A percentile compares a stretch with the other conserved stretches of the same genome.
phyloP scores from a whole-genome alignment of 2,888 invertebrate genomes.

The Hirtodrosophila confusa region DNA sequence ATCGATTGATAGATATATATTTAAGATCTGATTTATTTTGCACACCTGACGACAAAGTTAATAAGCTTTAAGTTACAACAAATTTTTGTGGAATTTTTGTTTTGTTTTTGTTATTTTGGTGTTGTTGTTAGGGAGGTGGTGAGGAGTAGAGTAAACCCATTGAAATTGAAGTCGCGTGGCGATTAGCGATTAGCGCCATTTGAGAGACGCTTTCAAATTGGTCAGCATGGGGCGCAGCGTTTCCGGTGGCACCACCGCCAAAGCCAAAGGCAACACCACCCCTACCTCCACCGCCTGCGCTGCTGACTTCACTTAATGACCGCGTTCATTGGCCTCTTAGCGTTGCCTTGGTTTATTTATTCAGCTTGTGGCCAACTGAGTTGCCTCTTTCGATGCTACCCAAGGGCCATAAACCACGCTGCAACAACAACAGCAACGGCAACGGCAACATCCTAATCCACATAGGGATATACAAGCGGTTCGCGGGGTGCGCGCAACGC shows the following conservation, averaged over 20 bases:
- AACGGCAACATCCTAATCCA: slow-evolving; percentile 44
- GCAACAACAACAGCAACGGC: slow-evolving; percentile 15
- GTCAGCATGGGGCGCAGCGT: slow-evolving; percentile 37
- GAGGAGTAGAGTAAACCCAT: slow-evolving; percentile 30
- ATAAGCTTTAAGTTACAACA: no score
- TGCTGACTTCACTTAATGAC: slow-evolving; percentile 2
- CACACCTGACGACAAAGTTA: no score
- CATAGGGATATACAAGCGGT: slow-evolving; percentile 65
- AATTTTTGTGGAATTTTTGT: slow-evolving; percentile 12
- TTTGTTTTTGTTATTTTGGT: neutral
- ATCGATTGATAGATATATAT: no score
- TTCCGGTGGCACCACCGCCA: slow-evolving; percentile 42
- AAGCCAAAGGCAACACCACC: neutral
- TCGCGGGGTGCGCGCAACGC: slow-evolving; percentile 42
- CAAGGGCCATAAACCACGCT: slow-evolving; percentile 33
- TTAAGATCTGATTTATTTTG: no score
- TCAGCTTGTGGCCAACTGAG: slow-evolving; percentile 38
- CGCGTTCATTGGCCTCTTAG: slow-evolving; percentile 47
- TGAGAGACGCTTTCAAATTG: slow-evolving; percentile 45
- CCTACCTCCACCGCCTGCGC: neutral
- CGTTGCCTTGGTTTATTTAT: slow-evolving; percentile 50
- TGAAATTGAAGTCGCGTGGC: slow-evolving; percentile 68
- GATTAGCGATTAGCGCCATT: slow-evolving; percentile 68
- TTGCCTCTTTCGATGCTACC: slow-evolving; percentile 12
- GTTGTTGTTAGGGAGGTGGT: no score